These are phyloP conservation scores for Phymastichus coffea DNA, from an alignment of 1,140 invertebrate species.

Conservation along the genomic window DNA sequence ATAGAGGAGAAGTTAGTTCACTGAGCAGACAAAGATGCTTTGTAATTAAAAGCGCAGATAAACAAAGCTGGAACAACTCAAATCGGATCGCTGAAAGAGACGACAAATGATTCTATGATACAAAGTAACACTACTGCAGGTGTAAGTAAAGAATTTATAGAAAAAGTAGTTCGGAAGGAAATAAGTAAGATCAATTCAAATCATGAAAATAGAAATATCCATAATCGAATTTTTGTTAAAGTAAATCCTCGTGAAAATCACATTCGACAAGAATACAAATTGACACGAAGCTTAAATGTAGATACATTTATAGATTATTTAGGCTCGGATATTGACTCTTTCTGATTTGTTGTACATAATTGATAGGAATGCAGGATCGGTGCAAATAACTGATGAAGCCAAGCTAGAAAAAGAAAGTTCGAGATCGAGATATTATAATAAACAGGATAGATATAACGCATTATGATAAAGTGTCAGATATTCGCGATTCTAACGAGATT, in stretches of 20 bases:
- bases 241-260: neutral
- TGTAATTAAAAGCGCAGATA: no score
- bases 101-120: no score
- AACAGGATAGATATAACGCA: neutral
- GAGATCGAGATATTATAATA: neutral
- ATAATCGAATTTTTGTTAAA: neutral
- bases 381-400: neutral
- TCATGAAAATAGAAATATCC: neutral
- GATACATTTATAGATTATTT: neutral
- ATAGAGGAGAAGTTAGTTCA: no score
- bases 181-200: no score
- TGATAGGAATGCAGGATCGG: neutral
- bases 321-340: neutral
- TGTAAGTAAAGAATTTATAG: no score
- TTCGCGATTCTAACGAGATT: slow-evolving; percentile 13
- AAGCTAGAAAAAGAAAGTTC: neutral
- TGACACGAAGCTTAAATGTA: neutral
- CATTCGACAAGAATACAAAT: neutral
- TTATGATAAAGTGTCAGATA: neutral
- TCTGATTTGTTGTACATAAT: neutral
- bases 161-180: no score
- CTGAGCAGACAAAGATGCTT: no score
- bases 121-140: no score
- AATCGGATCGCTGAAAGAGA: no score
- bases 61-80: no score